phyloP scores from a whole-genome alignment of 2,113 vertebrate genomes.

The Lycocorax pyrrhopterus region DNA sequence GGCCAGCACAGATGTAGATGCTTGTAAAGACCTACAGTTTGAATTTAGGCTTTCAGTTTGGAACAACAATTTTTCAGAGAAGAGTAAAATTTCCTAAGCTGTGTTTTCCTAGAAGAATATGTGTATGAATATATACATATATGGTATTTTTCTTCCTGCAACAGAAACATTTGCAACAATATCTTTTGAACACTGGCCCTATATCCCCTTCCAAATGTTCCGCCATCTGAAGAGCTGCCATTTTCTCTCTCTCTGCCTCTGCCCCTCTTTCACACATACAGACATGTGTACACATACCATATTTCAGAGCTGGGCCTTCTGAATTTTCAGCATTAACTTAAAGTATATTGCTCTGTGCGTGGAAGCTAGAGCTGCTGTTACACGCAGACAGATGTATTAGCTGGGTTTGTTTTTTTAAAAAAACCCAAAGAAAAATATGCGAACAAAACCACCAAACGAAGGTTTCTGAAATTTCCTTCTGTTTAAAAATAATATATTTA shows the following conservation, averaged over 20 bases:
- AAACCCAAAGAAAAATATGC: background rate
- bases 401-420: background rate
- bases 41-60: background rate
- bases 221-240: conserved; percentile 4
- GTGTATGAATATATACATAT: background rate
- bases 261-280: background rate
- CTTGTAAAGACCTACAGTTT: background rate
- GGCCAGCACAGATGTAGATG: conserved; percentile 38
- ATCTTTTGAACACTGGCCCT: conserved; percentile 8
- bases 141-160: background rate
- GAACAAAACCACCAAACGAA: background rate
- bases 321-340: background rate
- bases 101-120: background rate
- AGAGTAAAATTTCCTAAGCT: background rate
- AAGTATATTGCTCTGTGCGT: background rate
- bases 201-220: background rate
- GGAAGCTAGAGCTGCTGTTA: background rate
- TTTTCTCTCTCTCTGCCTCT: conserved; percentile 7
- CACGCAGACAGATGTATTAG: background rate
- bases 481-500: background rate
- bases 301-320: background rate
- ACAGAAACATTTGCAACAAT: conserved; percentile 28
- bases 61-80: conserved; percentile 1
- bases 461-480: background rate
- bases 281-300: background rate